Conservation (phyloP, 2,888 invertebrate genomes). For the Nephrotoma guestfalica region DNA sequence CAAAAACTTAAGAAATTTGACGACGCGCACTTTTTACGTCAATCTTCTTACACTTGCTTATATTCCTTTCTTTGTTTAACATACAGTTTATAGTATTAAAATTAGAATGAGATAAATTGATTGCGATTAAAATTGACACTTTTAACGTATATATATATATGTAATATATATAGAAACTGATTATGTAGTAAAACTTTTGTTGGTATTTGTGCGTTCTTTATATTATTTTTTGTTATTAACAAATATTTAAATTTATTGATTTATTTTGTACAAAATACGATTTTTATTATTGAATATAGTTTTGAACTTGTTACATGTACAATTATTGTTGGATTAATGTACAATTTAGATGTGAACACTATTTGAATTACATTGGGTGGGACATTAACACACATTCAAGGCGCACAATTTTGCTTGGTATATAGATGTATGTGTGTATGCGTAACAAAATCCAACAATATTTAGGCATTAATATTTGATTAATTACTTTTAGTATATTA, state of each 20-base stretch:
- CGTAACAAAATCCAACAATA: neutral
- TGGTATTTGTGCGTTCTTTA: neutral
- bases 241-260: neutral
- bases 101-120: neutral
- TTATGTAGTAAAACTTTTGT: neutral
- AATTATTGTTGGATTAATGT: neutral
- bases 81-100: neutral
- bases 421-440: neutral
- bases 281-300: neutral
- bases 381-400: neutral
- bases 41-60: neutral
- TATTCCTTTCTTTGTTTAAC: neutral
- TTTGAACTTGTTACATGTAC: neutral
- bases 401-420: neutral
- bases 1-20: neutral
- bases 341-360: neutral
- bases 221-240: neutral
- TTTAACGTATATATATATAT: neutral
- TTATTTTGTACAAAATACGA: neutral
- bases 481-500: neutral
- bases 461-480: neutral
- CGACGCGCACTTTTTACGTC: conserved; percentile 4
- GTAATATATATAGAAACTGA: neutral
- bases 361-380: neutral
- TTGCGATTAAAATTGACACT: conserved; percentile 1